Conservation (phyloP, 2,113 vertebrate species). For the Chamaea fasciata region DNA sequence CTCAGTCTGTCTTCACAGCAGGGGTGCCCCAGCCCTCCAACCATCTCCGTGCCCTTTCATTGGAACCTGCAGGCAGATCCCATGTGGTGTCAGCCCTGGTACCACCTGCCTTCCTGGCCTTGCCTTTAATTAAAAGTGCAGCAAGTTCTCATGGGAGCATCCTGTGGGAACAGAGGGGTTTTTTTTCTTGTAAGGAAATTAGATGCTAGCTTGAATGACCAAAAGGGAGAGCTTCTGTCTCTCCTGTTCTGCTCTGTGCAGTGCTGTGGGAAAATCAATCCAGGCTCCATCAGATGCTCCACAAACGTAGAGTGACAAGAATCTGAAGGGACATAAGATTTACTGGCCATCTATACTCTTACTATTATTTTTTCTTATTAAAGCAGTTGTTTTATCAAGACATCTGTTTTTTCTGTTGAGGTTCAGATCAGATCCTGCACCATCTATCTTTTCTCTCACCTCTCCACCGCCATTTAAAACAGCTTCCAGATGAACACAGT, state of each 20-base stretch:
- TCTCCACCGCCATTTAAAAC: rapidly evolving
- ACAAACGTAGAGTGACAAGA: rapidly evolving
- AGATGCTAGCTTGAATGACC: neutral
- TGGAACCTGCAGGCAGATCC: neutral
- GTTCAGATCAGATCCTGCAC: neutral
- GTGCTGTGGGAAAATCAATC: neutral
- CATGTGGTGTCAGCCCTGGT: rapidly evolving
- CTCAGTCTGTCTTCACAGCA: neutral
- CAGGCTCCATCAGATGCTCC: neutral
- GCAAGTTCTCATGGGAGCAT: neutral
- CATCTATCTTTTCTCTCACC: neutral
- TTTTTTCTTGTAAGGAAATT: neutral
- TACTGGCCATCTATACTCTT: neutral
- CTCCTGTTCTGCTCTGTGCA: neutral
- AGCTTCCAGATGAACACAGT: neutral
- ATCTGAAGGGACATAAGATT: neutral
- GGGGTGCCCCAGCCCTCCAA: neutral
- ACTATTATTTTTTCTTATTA: neutral
- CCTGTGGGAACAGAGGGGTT: neutral
- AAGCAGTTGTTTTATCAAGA: neutral
- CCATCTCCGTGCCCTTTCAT: neutral
- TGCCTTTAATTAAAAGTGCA: neutral
- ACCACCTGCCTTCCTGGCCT: neutral
- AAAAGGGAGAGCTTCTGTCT: neutral
- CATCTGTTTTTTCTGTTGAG: neutral